A percentile compares a stretch with the other conserved stretches of the same genome.
Conservation (phyloP, 1,140 invertebrate species). For the Stegodyphus mimosarum region DNA sequence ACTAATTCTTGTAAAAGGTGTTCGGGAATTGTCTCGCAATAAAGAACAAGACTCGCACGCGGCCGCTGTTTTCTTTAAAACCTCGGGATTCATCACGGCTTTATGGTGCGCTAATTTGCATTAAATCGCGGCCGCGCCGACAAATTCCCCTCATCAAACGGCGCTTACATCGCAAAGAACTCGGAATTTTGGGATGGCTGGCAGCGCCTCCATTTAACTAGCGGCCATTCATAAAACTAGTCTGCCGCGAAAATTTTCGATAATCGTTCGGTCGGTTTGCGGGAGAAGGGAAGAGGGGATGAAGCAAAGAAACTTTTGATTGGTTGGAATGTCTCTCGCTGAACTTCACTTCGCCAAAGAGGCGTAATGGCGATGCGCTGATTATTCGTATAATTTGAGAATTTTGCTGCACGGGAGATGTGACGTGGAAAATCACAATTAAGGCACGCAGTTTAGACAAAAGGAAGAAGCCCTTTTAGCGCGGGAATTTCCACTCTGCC, state of each 20-base stretch:
- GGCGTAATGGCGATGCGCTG: neutral
- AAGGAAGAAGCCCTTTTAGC: neutral
- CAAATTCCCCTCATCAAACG: conserved; percentile 27
- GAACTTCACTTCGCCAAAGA: neutral
- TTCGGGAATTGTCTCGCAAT: conserved; percentile 47
- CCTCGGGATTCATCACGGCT: conserved; percentile 48
- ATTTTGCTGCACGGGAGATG: neutral
- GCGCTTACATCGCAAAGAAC: conserved; percentile 40
- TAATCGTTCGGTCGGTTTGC: conserved; percentile 25
- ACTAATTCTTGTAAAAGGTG: conserved; percentile 59
- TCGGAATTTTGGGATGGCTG: neutral
- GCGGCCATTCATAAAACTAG: conserved; percentile 46
- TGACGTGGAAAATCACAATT: conserved; percentile 29
- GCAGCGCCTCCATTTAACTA: conserved; percentile 14
- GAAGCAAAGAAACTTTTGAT: conserved; percentile 34
- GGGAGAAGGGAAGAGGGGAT: neutral
- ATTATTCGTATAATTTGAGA: neutral
- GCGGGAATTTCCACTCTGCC: too few species aligned
- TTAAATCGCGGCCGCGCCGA: conserved; percentile 40
- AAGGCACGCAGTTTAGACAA: neutral
- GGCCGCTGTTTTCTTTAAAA: conserved; percentile 24
- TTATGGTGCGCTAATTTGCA: conserved; percentile 54
- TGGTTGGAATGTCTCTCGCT: conserved; percentile 15
- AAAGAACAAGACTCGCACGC: conserved; percentile 40
- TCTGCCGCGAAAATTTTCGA: conserved; percentile 48